Conservation (phyloP, 2,888 invertebrate species). For the Dryadula phaetusa region DNA sequence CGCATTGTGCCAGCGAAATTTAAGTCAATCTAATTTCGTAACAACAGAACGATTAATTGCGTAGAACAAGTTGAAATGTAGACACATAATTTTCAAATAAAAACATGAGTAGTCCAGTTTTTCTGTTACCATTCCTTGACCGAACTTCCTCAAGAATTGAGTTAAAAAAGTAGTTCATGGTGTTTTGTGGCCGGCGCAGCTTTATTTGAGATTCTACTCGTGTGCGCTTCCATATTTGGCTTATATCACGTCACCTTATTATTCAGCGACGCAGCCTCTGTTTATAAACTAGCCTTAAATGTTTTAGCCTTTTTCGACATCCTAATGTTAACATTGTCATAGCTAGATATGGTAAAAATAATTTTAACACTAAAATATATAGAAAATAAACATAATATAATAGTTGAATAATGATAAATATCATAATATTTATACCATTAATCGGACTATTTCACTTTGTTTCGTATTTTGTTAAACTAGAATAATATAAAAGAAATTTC, state of each 20-base stretch:
- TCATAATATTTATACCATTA: slow-evolving; percentile 47
- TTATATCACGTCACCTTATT: slow-evolving; percentile 78
- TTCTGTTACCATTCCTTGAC: slow-evolving; percentile 46
- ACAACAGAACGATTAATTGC: slow-evolving; percentile 30
- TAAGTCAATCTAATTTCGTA: slow-evolving; percentile 43
- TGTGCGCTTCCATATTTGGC: slow-evolving; percentile 76
- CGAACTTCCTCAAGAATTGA: slow-evolving; percentile 47
- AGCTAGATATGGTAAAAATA: not conserved
- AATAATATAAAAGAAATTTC: slow-evolving; percentile 24
- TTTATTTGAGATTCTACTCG: slow-evolving; percentile 71
- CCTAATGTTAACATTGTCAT: slow-evolving; percentile 7
- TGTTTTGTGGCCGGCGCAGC: slow-evolving; percentile 59
- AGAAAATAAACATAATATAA: slow-evolving; percentile 35
- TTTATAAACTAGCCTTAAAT: slow-evolving; percentile 27
- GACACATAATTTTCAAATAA: slow-evolving; percentile 28
- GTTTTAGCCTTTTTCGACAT: not conserved
- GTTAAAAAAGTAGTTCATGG: slow-evolving; percentile 55
- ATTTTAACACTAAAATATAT: slow-evolving; percentile 22
- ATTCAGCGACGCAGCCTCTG: slow-evolving; percentile 53
- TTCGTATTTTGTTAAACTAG: slow-evolving; percentile 21
- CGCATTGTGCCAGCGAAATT: slow-evolving; percentile 41
- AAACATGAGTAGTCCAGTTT: slow-evolving; percentile 28
- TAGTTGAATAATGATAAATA: no score
- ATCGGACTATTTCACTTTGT: slow-evolving; percentile 46
- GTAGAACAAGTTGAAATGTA: slow-evolving; percentile 31